Conservation (phyloP, 2,797 vertebrate genomes). For the Coluber constrictor region DNA sequence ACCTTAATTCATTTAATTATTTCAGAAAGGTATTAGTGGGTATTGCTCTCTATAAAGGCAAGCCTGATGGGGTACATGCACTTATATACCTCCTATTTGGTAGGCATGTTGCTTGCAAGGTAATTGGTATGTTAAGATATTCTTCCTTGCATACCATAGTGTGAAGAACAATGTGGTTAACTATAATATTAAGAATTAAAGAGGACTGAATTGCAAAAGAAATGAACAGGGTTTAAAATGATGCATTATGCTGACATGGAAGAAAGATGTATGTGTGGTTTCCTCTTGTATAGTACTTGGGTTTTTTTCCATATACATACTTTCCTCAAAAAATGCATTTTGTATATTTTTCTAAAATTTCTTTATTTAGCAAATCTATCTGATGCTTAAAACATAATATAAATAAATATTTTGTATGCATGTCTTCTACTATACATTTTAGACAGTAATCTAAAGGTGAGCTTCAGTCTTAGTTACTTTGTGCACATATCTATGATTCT, state of each 20-base stretch:
- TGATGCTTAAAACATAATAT: neutral
- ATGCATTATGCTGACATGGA: neutral
- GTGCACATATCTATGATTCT: neutral
- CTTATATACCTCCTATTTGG: neutral
- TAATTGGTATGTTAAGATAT: neutral
- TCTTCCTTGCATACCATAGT: neutral
- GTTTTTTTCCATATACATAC: neutral
- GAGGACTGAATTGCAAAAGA: neutral
- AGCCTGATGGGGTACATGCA: neutral
- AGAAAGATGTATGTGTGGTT: neutral
- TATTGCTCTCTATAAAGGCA: neutral
- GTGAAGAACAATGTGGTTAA: neutral
- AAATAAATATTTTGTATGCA: neutral
- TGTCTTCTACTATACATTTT: neutral
- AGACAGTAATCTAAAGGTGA: neutral
- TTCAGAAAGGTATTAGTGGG: neutral
- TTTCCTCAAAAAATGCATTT: neutral
- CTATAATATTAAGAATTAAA: neutral
- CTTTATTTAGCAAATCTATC: neutral
- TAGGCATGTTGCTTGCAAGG: neutral
- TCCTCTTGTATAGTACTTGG: neutral
- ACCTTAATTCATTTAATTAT: neutral
- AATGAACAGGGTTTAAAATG: neutral
- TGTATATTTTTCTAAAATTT: neutral
- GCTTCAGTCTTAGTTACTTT: neutral